phyloP scores from a whole-genome alignment of 2,113 vertebrate genomes.

The Pollachius pollachius region DNA sequence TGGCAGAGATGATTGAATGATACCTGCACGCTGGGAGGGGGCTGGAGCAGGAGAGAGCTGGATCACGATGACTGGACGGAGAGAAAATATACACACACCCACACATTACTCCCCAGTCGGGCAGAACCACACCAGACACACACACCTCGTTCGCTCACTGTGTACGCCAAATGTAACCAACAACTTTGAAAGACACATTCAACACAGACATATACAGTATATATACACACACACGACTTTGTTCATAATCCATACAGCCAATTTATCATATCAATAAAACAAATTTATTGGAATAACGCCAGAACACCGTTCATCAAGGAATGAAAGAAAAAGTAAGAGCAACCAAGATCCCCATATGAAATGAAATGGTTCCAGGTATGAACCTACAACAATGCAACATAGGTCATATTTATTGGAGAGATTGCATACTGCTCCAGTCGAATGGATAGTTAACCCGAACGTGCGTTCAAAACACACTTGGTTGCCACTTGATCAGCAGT shows the following conservation, averaged over 20 bases:
- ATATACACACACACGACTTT: slow-evolving; percentile 3
- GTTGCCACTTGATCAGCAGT: too few species aligned
- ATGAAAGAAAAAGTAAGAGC: too few species aligned
- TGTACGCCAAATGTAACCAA: neutral
- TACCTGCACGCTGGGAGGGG: slow-evolving; percentile 96
- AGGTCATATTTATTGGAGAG: too few species aligned
- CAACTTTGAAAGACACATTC: neutral
- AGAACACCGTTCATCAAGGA: too few species aligned
- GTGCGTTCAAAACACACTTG: too few species aligned
- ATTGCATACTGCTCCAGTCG: too few species aligned
- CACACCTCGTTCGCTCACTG: neutral
- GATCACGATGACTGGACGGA: slow-evolving; percentile 95
- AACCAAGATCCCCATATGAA: too few species aligned
- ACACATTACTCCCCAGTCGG: slow-evolving; percentile 64
- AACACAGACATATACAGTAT: neutral
- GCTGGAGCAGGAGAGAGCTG: slow-evolving; percentile 98
- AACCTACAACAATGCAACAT: too few species aligned
- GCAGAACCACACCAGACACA: slow-evolving; percentile 13
- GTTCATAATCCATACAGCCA: neutral
- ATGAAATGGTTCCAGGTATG: too few species aligned
- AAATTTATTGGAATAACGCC: too few species aligned
- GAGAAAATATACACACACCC: slow-evolving; percentile 76
- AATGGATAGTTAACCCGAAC: too few species aligned
- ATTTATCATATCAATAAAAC: too few species aligned
- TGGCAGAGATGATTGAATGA: slow-evolving; percentile 77